Evolutionary conservation across 2,888 invertebrate genomes (phyloP).

Genomic region (Tiphia femorata): DNA sequence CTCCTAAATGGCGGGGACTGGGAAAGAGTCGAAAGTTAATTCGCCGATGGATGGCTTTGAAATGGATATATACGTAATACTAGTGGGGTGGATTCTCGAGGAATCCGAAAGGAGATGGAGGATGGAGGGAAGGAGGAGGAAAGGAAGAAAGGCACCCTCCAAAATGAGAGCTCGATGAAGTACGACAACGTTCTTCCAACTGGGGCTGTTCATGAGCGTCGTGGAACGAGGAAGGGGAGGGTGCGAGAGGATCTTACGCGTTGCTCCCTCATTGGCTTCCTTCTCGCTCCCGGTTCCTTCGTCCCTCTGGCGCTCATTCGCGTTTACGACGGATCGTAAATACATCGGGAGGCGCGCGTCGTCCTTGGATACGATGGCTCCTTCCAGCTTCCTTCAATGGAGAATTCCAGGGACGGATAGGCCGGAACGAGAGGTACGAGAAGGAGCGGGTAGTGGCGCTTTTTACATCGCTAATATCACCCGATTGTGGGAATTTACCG

Average conservation of each 20-base stretch:
- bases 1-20: not conserved
- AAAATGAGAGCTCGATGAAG: conserved; percentile 33
- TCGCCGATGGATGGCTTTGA: conserved; percentile 31
- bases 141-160: conserved; percentile 18
- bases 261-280: too few species aligned
- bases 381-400: too few species aligned
- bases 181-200: conserved; percentile 24
- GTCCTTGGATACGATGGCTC: too few species aligned
- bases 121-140: conserved; percentile 23
- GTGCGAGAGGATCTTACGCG: not conserved
- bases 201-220: too few species aligned
- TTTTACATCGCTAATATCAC: conserved; percentile 41
- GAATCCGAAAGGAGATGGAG: conserved; percentile 21
- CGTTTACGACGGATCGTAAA: conserved; percentile 46
- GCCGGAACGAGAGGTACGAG: not conserved
- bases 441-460: conserved; percentile 12
- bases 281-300: too few species aligned
- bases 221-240: conserved; percentile 9
- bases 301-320: conserved; percentile 22
- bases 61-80: conserved; percentile 32
- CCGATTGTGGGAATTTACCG: conserved; percentile 27
- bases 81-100: too few species aligned
- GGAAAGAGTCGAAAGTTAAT: conserved; percentile 39
- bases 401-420: conserved; percentile 23
- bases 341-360: conserved; percentile 18